These are phyloP conservation scores for Archivesica marissinica DNA, from an alignment of 1,140 invertebrate species.

Conservation along the genomic window DNA sequence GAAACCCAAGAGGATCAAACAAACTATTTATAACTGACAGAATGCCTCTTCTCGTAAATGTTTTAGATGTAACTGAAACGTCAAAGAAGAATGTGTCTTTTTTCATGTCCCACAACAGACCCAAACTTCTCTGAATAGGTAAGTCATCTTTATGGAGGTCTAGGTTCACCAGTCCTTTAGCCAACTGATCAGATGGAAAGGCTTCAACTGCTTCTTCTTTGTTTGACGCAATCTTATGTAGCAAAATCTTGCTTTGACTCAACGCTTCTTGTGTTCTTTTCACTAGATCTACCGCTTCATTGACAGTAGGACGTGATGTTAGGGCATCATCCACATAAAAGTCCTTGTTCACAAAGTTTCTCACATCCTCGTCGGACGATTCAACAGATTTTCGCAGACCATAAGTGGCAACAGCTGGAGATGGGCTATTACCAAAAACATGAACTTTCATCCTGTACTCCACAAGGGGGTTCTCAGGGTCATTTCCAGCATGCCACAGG, in stretches of 20 bases:
- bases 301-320: neutral
- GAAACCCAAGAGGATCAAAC: constrained; percentile 30
- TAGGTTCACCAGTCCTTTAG: neutral
- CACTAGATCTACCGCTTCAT: constrained; percentile 39
- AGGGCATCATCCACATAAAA: constrained; percentile 67
- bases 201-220: constrained; percentile 21
- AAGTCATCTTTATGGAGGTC: neutral
- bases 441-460: too few species aligned
- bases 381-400: constrained; percentile 19
- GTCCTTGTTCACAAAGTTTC: constrained; percentile 38
- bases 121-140: constrained; percentile 9
- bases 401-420: constrained; percentile 53
- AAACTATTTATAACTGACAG: constrained; percentile 24
- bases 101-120: constrained; percentile 2
- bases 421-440: too few species aligned
- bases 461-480: too few species aligned
- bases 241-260: constrained; percentile 1
- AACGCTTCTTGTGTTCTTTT: constrained; percentile 30
- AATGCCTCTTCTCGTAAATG: neutral
- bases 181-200: constrained; percentile 38
- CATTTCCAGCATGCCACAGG: too few species aligned
- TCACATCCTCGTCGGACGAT: constrained; percentile 10
- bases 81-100: neutral
- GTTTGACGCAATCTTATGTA: constrained; percentile 54
- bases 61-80: neutral